Conservation (phyloP, 2,888 invertebrate species). For the Himalopsyche anomala region DNA sequence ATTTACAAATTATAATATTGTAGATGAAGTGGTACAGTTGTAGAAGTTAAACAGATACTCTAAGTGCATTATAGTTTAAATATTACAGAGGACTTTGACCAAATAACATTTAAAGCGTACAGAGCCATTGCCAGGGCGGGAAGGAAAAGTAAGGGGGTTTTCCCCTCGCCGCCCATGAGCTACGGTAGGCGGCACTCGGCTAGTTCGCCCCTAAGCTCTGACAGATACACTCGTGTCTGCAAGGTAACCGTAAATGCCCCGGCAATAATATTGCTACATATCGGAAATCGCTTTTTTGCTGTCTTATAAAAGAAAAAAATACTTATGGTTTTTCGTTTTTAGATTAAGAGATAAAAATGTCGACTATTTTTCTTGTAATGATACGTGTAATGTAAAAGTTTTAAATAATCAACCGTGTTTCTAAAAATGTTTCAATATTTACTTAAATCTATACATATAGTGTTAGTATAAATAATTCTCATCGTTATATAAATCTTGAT, state of each 20-base stretch:
- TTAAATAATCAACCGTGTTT: no score
- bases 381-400: no score
- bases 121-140: background rate
- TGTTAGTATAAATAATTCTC: no score
- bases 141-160: constrained; percentile 2
- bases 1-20: background rate
- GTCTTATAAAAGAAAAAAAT: background rate
- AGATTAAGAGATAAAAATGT: no score
- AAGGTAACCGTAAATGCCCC: background rate
- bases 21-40: background rate
- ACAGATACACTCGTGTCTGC: constrained; percentile 39
- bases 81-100: constrained; percentile 26
- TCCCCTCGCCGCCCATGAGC: constrained; percentile 10
- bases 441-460: no score
- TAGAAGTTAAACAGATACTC: background rate
- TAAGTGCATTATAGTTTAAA: constrained; percentile 38
- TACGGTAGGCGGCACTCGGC: constrained; percentile 35
- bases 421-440: no score
- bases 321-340: no score
- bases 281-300: background rate
- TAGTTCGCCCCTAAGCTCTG: constrained; percentile 37
- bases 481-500: background rate
- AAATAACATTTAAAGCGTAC: constrained; percentile 9
- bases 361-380: no score
- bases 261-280: constrained; percentile 4